These are phyloP conservation scores for Myotis yumanensis DNA, from an alignment of 2,113 vertebrate species.

Conservation along the genomic window DNA sequence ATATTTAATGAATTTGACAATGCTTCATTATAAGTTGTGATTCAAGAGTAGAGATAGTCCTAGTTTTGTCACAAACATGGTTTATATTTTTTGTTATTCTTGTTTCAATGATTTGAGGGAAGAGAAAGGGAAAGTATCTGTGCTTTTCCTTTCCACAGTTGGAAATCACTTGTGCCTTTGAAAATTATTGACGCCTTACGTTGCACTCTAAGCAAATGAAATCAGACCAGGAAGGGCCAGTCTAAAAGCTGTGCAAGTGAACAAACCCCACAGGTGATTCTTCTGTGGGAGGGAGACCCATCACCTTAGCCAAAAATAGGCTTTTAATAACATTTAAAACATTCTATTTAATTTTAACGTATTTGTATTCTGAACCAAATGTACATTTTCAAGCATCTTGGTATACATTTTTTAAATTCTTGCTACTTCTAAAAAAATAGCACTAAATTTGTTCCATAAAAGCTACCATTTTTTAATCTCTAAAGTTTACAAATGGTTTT, in stretches of 20 bases:
- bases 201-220: neutral
- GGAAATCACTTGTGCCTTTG: neutral
- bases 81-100: neutral
- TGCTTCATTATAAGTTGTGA: neutral
- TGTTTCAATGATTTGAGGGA: neutral
- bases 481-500: neutral
- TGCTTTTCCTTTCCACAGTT: neutral
- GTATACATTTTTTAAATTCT: neutral
- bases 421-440: neutral
- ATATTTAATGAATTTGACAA: neutral
- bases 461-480: neutral
- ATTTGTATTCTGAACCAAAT: neutral
- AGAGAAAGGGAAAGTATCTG: neutral
- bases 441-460: neutral
- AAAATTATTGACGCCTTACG: neutral
- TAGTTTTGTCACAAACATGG: constrained; percentile 1
- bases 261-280: neutral
- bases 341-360: neutral
- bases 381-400: neutral
- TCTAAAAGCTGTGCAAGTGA: neutral
- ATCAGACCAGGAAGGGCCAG: neutral
- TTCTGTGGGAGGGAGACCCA: neutral
- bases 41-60: neutral
- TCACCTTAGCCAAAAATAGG: neutral
- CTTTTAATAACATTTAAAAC: neutral